Evolutionary conservation across 2,113 vertebrate genomes (phyloP).

Genomic region (Xiphophorus hellerii): DNA sequence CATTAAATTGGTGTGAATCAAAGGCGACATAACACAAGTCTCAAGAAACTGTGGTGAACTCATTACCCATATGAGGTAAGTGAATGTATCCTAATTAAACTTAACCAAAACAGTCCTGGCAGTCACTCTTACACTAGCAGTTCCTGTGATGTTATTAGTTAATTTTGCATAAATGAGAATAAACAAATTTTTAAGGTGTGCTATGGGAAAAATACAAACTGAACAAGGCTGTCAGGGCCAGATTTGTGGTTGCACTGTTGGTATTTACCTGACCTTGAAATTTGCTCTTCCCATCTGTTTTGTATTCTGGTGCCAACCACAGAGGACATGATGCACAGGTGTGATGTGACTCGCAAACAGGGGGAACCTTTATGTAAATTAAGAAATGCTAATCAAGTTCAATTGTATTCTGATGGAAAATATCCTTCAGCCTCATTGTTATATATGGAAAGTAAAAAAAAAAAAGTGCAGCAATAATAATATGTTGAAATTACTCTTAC

Average conservation of each 20-base stretch:
- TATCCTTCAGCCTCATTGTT: background rate
- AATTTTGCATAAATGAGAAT: slow-evolving; percentile 36
- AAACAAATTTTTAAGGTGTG: slow-evolving; percentile 5
- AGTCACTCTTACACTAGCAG: slow-evolving; percentile 46
- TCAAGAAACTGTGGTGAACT: slow-evolving; percentile 18
- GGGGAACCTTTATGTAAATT: background rate
- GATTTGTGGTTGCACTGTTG: background rate
- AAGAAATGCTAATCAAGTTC: background rate
- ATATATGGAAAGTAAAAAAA: background rate
- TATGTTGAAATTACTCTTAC: no score
- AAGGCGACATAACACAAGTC: background rate
- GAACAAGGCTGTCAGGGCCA: background rate
- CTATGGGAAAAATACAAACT: slow-evolving; percentile 6
- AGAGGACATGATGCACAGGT: background rate
- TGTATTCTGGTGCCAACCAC: slow-evolving; percentile 3
- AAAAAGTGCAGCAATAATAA: no score
- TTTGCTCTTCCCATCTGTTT: slow-evolving; percentile 1
- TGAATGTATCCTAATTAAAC: slow-evolving; percentile 62
- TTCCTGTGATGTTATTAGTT: slow-evolving; percentile 34
- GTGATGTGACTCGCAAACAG: slow-evolving; percentile 8
- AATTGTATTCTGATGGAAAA: background rate
- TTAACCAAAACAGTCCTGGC: slow-evolving; percentile 49
- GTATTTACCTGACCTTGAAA: slow-evolving; percentile 10
- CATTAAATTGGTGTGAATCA: background rate
- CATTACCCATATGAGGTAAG: slow-evolving; percentile 32